Base-by-base conservation (phyloP, 1,140 invertebrate species). In the Tetramorium parvispinum region DNA sequence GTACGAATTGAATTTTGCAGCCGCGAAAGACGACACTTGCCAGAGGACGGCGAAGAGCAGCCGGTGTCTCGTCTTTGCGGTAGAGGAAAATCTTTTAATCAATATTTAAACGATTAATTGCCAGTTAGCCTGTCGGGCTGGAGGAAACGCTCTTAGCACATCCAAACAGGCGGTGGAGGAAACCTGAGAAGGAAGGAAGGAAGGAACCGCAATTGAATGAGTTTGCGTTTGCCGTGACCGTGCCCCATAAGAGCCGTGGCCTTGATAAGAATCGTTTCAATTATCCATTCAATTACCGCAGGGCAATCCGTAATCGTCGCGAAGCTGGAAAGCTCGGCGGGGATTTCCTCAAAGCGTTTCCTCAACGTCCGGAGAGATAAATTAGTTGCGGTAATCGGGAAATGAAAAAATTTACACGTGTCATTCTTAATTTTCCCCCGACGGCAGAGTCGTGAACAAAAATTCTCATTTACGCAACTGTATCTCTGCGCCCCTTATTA, bases 221-320 rank as follows among this genome's bases (percentile, higher is more conserved):
- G 91, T 59, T 90, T 75, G 89, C 88, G 89, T 93, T 92, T 93
- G 91, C 90, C 92, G 92, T 93, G 91, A 90, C 91, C 92, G 87
- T 90, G 85, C 87, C 86, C 91, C 92, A 90, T 93, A 93, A 93
- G 91, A 92, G 86, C 86, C 87, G 88, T 87, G 91, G 85, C 88
- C 88, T 91, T 82, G 92, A 93, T 93, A 93, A 93, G 88, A 89
- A 93, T 93, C 92, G 91, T 92, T 93, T 92, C 92, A 93, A 93
- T 93, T 93, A 93, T 91, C 92, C 89, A 91, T 93, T 93, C 92
- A 92, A 93, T 93, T 93, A 93, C 92, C 82, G 85, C 78, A 77
- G 32, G 81, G 87, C 87, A 89, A 93, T 92, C 88, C 89, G 87
- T 92, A 92, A 92, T 93, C 88, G 89, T 88, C 79, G 78, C 81